Percentiles rank a stretch among this genome's conserved stretches.
These are phyloP conservation scores for Pogoniulus pusillus DNA, from an alignment of 2,797 vertebrate genomes.

Conservation along the genomic window DNA sequence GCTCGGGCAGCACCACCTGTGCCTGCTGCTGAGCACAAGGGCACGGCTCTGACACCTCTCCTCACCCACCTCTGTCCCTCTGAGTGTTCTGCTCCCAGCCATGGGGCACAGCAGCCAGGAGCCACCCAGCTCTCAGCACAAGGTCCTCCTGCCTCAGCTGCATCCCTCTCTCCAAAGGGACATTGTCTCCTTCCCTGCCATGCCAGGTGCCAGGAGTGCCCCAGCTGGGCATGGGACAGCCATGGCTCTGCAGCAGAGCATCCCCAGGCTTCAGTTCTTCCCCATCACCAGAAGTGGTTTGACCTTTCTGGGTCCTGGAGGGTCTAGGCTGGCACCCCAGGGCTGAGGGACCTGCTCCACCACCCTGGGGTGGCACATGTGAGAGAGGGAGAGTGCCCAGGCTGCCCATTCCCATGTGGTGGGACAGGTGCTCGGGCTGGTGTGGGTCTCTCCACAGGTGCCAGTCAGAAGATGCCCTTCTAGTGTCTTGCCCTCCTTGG, in stretches of 20 bases:
- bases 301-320: not conserved
- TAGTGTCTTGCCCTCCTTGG: no score
- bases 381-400: no score
- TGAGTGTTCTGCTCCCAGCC: not conserved
- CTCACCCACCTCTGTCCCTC: not conserved
- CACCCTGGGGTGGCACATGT: no score
- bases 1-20: not conserved
- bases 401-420: no score
- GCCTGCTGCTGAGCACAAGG: not conserved
- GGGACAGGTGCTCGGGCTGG: no score
- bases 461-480: no score
- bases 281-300: not conserved
- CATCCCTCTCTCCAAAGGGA: not conserved
- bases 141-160: not conserved
- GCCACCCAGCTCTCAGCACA: not conserved
- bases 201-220: not conserved
- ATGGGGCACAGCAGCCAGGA: not conserved
- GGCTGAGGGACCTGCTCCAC: no score
- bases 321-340: no score
- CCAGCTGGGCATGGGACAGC: rapidly evolving
- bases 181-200: not conserved
- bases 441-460: no score
- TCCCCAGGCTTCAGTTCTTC: not conserved
- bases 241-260: not conserved
- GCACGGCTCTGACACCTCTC: not conserved